Base-by-base conservation (phyloP, 2,797 vertebrate genomes). In the Labeo calbasu region DNA sequence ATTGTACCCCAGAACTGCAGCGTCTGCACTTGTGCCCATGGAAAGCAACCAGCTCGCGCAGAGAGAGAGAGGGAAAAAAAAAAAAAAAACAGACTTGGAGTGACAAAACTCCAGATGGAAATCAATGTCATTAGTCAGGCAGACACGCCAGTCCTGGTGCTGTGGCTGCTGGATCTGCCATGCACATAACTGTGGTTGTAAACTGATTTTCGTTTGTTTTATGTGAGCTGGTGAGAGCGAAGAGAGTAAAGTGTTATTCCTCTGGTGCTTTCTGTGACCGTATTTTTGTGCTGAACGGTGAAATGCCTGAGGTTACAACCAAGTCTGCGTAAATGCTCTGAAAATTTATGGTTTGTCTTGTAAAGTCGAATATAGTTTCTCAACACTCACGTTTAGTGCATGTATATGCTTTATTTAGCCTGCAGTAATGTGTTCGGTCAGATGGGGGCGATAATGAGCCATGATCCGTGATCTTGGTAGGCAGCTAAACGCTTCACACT, bases 1-100 rank as follows among this genome's bases (percentile, higher is more conserved):
- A 92, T 93, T 94, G 91, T 91, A 91, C 87, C 84, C 12, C 87
- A 92, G 88, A 94, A 94, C 86, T 94, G 94, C 94, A 94, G 93
- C 87, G 92, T 94, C 89, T 92, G 94, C 94, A 94, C 82, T 87
- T 85, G 89, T 91, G 92, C 94, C 95, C 91, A 88, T 93, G 92
- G 90, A 93, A 92, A 87, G 70, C 79, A 72, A 87, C 90, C 88
- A 90, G 90, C 92, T 88, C 71, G 70, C 32, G 32, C 88, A 78
- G 68, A 88, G 86, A 77, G 88, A 90, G 87, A 93, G 70, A 90
- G 86, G 32, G 4, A 36, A 36, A 36, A 36, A 89, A 77, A 88
- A 14, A 36, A 28, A 50, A 80, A 84, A 79, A 79, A 59, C 77
- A 79, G 79, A 89, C 79, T 53, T 82, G 83, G 76, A 86, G 80